phyloP scores from a whole-genome alignment of 1,140 invertebrate species.

The Plutomurus gul region DNA sequence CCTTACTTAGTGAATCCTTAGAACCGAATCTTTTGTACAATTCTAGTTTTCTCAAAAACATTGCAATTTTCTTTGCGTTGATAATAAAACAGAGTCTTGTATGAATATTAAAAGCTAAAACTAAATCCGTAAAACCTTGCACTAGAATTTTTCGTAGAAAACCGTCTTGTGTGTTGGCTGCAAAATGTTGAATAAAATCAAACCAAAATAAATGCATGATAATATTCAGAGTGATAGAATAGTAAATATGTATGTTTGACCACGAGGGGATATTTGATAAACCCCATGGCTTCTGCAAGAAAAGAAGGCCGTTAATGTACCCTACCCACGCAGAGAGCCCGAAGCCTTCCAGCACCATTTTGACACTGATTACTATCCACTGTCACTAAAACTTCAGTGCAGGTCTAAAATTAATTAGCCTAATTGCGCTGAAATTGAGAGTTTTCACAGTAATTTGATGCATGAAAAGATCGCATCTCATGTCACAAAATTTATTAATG shows the following conservation, averaged over 20 bases:
- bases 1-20: not conserved
- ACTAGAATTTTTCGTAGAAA: not conserved
- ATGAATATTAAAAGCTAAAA: not conserved
- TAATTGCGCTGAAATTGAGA: no score
- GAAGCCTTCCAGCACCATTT: slow-evolving; percentile 37
- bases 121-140: not conserved
- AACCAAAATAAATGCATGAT: not conserved
- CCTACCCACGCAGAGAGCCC: slow-evolving; percentile 33
- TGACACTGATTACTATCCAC: not conserved
- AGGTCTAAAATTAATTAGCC: no score
- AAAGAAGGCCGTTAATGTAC: slow-evolving; percentile 31
- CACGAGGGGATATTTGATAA: slow-evolving; percentile 6
- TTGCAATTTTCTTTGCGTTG: not conserved
- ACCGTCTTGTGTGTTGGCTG: not conserved
- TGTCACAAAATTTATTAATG: no score
- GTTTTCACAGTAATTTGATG: no score
- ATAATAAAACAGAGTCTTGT: not conserved
- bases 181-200: not conserved
- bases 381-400: no score
- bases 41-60: not conserved
- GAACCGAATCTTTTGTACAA: not conserved
- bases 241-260: not conserved
- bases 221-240: not conserved
- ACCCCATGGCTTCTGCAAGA: slow-evolving; percentile 10
- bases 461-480: no score